These are phyloP conservation scores for Oreochromis aureus DNA, from an alignment of 2,113 vertebrate species.

Conservation along the genomic window DNA sequence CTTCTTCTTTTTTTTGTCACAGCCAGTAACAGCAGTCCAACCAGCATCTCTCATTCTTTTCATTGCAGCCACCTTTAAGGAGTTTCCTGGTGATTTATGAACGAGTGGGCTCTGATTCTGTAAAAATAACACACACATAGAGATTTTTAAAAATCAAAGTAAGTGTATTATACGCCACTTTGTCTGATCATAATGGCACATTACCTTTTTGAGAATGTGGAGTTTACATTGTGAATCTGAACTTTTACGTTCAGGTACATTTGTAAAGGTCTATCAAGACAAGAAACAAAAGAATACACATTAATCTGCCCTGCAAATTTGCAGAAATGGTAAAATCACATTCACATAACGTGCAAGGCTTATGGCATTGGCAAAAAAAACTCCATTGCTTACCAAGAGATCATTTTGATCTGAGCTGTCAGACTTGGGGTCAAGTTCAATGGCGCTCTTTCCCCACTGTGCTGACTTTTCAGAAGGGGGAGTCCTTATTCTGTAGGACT, in stretches of 20 bases:
- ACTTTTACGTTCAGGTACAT: not conserved
- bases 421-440: constrained; percentile 81
- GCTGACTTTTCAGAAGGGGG: constrained; percentile 69
- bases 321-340: not conserved
- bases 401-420: constrained; percentile 86
- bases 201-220: constrained; percentile 46
- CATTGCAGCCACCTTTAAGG: constrained; percentile 74
- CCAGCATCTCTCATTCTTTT: constrained; percentile 81
- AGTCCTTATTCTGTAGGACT: constrained; percentile 85
- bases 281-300: not conserved
- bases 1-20: constrained; percentile 82
- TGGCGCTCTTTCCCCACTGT: constrained; percentile 63
- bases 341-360: not conserved
- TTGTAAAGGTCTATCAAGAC: constrained; percentile 33
- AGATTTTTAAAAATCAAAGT: not conserved
- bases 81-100: constrained; percentile 71
- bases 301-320: not conserved
- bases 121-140: not conserved
- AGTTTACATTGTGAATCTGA: not conserved
- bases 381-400: constrained; percentile 76
- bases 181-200: not conserved
- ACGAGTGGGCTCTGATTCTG: constrained; percentile 55
- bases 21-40: constrained; percentile 80
- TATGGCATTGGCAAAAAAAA: not conserved
- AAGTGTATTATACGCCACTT: not conserved